Evolutionary conservation across 2,797 vertebrate genomes (phyloP).

Genomic region (Semaprochilodus insignis): DNA sequence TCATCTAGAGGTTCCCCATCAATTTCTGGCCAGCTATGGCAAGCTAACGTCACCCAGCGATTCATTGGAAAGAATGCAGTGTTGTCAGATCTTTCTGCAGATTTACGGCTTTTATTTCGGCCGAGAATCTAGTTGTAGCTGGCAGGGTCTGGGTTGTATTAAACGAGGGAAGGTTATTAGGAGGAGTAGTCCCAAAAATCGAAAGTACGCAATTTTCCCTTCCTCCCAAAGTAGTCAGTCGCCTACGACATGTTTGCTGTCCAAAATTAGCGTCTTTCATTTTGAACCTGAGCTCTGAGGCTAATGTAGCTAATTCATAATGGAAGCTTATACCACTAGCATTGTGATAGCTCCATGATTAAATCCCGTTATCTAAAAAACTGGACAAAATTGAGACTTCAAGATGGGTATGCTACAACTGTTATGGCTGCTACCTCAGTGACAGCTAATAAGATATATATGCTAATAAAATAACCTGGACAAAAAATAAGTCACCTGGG

Average conservation of each 20-base stretch:
- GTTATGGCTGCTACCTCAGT: too few species aligned
- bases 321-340: background rate
- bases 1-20: slow-evolving; percentile 7
- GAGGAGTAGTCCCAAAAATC: background rate
- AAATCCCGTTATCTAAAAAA: too few species aligned
- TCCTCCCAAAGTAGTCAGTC: background rate
- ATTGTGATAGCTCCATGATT: too few species aligned
- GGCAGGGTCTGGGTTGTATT: slow-evolving; percentile 39
- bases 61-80: slow-evolving; percentile 3
- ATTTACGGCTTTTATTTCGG: slow-evolving; percentile 50
- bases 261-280: background rate
- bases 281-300: background rate
- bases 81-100: slow-evolving; percentile 33
- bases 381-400: too few species aligned
- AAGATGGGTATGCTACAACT: too few species aligned
- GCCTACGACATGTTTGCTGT: background rate
- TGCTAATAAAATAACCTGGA: too few species aligned
- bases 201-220: background rate
- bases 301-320: background rate
- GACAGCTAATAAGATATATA: too few species aligned
- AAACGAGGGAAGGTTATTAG: background rate
- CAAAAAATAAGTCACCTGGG: too few species aligned
- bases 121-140: slow-evolving; percentile 14
- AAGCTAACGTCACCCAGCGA: slow-evolving; percentile 27
- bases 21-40: slow-evolving; percentile 23